Evolutionary conservation across 2,797 vertebrate genomes (phyloP).

Genomic region (Protonibea diacanthus): DNA sequence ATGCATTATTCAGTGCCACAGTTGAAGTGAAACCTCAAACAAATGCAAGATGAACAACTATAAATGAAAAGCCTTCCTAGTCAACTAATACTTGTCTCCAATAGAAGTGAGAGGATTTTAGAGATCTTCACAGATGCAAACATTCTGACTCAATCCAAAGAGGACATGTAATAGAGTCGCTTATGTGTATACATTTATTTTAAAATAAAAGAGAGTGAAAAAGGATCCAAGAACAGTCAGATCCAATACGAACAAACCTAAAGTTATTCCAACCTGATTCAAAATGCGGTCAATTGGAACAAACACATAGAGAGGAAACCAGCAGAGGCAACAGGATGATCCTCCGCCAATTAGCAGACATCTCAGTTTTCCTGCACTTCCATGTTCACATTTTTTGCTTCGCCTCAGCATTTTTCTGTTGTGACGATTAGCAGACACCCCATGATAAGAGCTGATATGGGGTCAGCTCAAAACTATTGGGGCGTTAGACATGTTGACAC

Average conservation of each 20-base stretch:
- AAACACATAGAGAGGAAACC: background rate
- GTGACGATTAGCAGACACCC: constrained; percentile 7
- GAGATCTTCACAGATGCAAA: background rate
- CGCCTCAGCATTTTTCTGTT: background rate
- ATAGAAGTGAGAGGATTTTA: background rate
- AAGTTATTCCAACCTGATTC: background rate
- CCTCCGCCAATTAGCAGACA: background rate
- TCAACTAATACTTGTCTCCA: background rate
- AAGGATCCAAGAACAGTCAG: background rate
- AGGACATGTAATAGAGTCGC: background rate
- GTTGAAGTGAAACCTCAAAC: constrained; percentile 13
- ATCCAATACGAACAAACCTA: background rate
- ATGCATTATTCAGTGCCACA: background rate
- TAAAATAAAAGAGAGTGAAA: background rate
- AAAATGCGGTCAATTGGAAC: background rate
- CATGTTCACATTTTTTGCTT: background rate
- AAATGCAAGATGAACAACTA: background rate
- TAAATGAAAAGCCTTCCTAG: background rate
- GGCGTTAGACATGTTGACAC: background rate
- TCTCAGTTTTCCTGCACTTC: background rate
- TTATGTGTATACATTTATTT: too few relatives aligned
- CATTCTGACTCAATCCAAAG: background rate
- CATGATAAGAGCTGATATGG: background rate
- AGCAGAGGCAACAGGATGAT: background rate
- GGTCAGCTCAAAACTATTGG: background rate